Evolutionary conservation across 2,797 vertebrate genomes (phyloP).

Genomic region (Triplophysa bombifrons): DNA sequence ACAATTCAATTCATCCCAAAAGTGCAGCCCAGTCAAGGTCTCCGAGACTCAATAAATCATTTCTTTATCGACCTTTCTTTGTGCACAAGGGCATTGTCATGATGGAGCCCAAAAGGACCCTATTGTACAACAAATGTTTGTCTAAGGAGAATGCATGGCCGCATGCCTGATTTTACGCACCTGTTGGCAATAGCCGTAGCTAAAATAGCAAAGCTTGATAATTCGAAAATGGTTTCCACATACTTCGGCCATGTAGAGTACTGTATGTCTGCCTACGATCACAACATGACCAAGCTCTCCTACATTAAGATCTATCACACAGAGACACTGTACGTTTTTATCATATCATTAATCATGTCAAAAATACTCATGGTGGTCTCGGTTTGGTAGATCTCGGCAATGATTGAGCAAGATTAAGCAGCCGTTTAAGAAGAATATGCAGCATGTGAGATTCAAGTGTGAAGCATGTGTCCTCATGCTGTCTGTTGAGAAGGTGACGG

Average conservation of each 20-base stretch:
- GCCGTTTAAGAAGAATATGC: conserved; percentile 34
- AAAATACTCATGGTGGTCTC: conserved; percentile 42
- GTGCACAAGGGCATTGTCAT: background rate
- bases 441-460: conserved; percentile 18
- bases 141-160: background rate
- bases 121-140: background rate
- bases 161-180: background rate
- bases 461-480: conserved; percentile 53
- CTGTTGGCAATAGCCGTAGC: background rate
- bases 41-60: background rate
- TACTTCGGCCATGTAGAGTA: conserved; percentile 14
- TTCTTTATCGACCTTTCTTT: background rate
- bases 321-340: conserved; percentile 35
- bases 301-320: conserved; percentile 68
- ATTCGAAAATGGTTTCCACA: conserved; percentile 4
- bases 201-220: conserved; percentile 2
- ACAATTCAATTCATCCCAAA: background rate
- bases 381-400: conserved; percentile 67
- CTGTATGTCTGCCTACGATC: background rate
- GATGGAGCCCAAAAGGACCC: background rate
- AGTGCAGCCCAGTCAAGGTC: background rate
- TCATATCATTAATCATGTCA: background rate
- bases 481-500: background rate
- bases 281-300: conserved; percentile 44
- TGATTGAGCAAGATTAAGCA: conserved; percentile 31